A percentile compares a stretch with the other conserved stretches of the same genome.
Conservation (phyloP, 2,113 vertebrate genomes). For the Meleagris gallopavo region DNA sequence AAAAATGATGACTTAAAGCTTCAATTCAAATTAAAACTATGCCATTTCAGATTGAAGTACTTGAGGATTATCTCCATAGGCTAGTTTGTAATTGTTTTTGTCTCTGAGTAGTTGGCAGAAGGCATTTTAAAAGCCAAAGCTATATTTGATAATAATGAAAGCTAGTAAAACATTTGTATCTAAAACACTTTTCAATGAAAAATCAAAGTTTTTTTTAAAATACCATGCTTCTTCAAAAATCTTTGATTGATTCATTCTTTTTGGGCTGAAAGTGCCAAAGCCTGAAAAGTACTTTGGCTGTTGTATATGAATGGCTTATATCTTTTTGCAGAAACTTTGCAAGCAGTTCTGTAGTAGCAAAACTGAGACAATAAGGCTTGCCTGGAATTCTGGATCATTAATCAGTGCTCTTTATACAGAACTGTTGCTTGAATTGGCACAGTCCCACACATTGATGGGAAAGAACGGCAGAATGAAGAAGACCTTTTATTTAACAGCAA, state of each 20-base stretch:
- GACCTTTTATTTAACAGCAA: slow-evolving; percentile 48
- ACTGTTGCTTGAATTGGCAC: slow-evolving; percentile 57
- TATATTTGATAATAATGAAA: neutral
- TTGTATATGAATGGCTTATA: slow-evolving; percentile 1
- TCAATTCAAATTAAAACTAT: neutral
- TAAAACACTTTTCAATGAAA: neutral
- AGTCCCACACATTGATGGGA: slow-evolving; percentile 53
- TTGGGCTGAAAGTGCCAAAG: neutral
- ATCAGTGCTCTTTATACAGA: slow-evolving; percentile 51
- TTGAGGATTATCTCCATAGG: neutral
- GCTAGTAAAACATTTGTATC: neutral
- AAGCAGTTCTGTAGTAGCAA: slow-evolving; percentile 1
- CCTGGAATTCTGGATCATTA: slow-evolving; percentile 52
- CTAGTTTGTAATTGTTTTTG: neutral
- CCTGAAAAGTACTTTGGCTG: neutral
- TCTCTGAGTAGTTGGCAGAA: neutral
- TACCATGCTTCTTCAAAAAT: neutral
- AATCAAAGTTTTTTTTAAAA: neutral
- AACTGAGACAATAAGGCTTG: slow-evolving; percentile 32
- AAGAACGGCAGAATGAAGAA: slow-evolving; percentile 56
- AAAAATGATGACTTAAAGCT: neutral
- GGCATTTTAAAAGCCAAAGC: neutral
- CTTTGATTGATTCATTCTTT: neutral
- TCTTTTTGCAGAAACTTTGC: slow-evolving; percentile 21
- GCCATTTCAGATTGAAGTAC: neutral